These are phyloP conservation scores for Neopelma chrysocephalum DNA, from an alignment of 2,797 vertebrate genomes.

Conservation along the genomic window DNA sequence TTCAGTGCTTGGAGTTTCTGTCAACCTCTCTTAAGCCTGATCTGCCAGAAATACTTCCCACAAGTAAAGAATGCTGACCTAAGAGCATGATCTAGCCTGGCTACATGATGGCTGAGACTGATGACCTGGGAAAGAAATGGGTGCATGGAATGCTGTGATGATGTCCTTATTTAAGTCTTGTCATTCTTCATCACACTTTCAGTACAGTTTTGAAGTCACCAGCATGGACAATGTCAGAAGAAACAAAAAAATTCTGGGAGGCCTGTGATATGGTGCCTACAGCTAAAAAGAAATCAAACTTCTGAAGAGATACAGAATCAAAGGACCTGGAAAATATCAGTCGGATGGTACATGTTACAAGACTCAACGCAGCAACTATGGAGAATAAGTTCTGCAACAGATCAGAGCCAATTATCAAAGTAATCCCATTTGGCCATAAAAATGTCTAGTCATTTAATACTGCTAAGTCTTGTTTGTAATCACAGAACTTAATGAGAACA, in stretches of 20 bases:
- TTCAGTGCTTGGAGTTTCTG: not conserved
- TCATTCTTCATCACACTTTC: not conserved
- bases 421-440: slow-evolving; percentile 64
- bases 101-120: not conserved
- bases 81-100: not conserved
- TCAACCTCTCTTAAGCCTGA: not conserved
- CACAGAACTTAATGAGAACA: slow-evolving; percentile 61
- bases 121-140: not conserved
- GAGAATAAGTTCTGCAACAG: slow-evolving; percentile 19
- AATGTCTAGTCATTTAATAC: slow-evolving; percentile 56
- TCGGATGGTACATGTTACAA: not conserved
- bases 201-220: not conserved
- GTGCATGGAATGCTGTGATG: not conserved
- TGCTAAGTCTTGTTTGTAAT: slow-evolving; percentile 67
- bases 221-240: not conserved
- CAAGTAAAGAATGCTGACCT: not conserved
- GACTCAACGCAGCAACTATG: not conserved
- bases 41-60: not conserved
- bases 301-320: not conserved
- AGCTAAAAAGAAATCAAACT: not conserved
- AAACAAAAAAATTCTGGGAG: not conserved
- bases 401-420: slow-evolving; percentile 62
- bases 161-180: not conserved
- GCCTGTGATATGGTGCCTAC: not conserved
- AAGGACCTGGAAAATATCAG: slow-evolving; percentile 5